phyloP scores from a whole-genome alignment of 2,888 invertebrate species.

The Drosophila mulleri region DNA sequence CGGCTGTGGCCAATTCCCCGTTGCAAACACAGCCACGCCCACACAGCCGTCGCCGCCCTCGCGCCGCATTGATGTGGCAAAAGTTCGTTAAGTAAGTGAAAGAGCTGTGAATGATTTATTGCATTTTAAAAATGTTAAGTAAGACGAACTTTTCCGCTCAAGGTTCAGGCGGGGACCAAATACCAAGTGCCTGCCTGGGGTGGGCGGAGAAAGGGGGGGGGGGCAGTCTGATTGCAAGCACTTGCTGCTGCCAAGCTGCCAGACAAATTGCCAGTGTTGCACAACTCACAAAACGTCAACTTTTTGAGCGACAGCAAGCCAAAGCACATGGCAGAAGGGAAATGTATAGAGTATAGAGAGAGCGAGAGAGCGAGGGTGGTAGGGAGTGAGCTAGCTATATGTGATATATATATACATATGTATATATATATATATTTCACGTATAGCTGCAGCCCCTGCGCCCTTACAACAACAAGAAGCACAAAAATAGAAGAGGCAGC shows the following conservation, averaged over 20 bases:
- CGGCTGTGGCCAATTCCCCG: slow-evolving; percentile 46
- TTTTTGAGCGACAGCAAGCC: slow-evolving; percentile 18
- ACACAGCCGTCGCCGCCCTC: neutral
- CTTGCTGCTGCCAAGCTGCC: slow-evolving; percentile 41
- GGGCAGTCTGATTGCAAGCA: slow-evolving; percentile 14
- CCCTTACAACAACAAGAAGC: no score
- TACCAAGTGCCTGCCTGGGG: slow-evolving; percentile 16
- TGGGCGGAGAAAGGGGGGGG: neutral
- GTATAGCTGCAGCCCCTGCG: neutral
- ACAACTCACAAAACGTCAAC: slow-evolving; percentile 35
- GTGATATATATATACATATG: no score
- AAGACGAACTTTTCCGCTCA: slow-evolving; percentile 50
- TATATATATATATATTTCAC: slow-evolving; percentile 1
- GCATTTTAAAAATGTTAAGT: slow-evolving; percentile 77
- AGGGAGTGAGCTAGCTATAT: no score
- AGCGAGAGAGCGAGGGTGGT: no score
- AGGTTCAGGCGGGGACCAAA: slow-evolving; percentile 18
- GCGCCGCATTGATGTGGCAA: slow-evolving; percentile 55
- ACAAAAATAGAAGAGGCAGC: neutral
- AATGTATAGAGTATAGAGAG: neutral
- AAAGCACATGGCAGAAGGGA: neutral
- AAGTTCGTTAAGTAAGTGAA: slow-evolving; percentile 81
- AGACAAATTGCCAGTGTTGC: slow-evolving; percentile 52
- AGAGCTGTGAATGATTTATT: slow-evolving; percentile 81
- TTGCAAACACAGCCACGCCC: slow-evolving; percentile 17